Conservation (phyloP, 2,113 vertebrate genomes). For the Baryphthengus martii region DNA sequence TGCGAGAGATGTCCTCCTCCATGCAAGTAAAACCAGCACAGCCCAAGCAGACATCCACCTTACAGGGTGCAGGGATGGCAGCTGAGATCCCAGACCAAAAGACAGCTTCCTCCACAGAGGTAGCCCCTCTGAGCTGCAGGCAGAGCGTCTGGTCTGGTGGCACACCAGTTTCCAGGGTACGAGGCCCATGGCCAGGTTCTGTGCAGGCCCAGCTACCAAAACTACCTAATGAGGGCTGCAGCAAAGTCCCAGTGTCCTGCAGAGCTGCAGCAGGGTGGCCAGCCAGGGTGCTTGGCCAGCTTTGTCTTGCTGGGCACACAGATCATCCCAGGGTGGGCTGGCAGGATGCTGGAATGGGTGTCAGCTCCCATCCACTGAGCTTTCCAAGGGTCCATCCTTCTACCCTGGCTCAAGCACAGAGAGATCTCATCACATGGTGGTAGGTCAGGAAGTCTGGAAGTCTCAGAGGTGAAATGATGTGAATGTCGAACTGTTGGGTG, state of each 20-base stretch:
- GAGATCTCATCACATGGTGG: accelerated
- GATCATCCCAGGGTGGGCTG: not conserved
- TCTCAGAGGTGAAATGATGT: not conserved
- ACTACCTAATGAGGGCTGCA: not conserved
- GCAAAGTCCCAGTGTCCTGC: not conserved
- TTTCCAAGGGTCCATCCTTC: not conserved
- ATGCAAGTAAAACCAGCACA: not conserved
- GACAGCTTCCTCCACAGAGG: not conserved
- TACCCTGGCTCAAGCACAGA: not conserved
- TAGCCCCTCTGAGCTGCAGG: not conserved
- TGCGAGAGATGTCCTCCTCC: not conserved
- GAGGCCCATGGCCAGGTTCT: not conserved
- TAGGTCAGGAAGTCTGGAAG: not conserved
- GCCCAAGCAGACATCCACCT: not conserved
- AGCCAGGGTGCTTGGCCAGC: not conserved
- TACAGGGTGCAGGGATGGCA: accelerated
- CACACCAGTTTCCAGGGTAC: not conserved
- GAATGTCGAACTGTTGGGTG: not conserved
- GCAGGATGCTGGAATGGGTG: not conserved
- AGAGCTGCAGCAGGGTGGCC: not conserved
- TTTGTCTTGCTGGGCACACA: not conserved
- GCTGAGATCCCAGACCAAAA: not conserved
- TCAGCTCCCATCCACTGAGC: not conserved
- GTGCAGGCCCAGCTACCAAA: not conserved
- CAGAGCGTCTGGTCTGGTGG: not conserved